phyloP scores from a whole-genome alignment of 2,888 invertebrate genomes.

The Galerucella pusilla region DNA sequence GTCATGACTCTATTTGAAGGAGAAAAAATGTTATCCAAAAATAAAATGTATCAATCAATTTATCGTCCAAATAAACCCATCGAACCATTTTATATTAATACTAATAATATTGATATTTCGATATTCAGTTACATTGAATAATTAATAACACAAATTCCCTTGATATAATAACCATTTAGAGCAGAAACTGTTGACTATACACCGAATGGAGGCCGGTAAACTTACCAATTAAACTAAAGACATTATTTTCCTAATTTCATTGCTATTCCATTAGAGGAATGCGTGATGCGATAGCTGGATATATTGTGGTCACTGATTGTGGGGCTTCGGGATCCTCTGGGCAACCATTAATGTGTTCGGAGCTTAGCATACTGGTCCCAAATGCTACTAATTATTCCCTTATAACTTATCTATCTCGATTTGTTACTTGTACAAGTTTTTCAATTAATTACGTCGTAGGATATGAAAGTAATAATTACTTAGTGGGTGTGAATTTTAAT shows the following conservation, averaged over 20 bases:
- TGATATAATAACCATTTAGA: conserved; percentile 54
- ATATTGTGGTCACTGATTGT: conserved; percentile 52
- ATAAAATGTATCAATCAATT: no score
- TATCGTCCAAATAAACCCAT: no score
- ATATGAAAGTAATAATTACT: no score
- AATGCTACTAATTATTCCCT: conserved; percentile 53
- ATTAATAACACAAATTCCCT: neutral
- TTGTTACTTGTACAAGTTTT: neutral
- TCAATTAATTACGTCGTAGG: neutral
- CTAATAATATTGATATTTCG: no score
- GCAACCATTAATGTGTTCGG: conserved; percentile 56
- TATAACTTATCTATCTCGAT: conserved; percentile 18
- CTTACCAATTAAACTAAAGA: conserved; percentile 65
- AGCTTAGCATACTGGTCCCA: conserved; percentile 48
- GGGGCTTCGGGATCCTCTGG: conserved; percentile 51
- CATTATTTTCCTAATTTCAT: conserved; percentile 67
- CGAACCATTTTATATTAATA: no score
- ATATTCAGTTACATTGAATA: no score
- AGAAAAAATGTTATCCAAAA: no score
- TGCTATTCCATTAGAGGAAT: conserved; percentile 66
- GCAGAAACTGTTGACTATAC: conserved; percentile 31
- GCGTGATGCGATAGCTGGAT: conserved; percentile 64
- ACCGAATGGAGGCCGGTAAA: conserved; percentile 35
- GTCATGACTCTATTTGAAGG: no score
- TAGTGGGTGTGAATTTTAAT: no score